These are phyloP conservation scores for Trissoscelio sp. DNA, from an alignment of 2,888 invertebrate genomes.

Conservation along the genomic window DNA sequence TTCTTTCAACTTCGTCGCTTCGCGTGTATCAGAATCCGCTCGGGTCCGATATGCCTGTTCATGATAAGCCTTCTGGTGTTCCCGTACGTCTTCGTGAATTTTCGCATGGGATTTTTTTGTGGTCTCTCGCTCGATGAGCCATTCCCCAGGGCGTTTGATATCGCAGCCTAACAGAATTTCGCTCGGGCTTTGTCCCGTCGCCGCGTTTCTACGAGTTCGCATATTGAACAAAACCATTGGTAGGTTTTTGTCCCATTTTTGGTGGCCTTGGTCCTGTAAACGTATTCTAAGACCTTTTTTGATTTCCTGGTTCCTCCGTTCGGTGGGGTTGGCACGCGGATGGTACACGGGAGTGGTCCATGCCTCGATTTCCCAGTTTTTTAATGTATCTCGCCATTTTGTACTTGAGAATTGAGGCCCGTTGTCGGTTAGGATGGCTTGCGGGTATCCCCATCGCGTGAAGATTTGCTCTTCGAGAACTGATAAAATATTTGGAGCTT, in stretches of 20 bases:
- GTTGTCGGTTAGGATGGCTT: conserved; percentile 51
- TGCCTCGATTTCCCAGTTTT: conserved; percentile 4
- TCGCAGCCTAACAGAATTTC: neutral
- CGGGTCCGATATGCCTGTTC: too few species aligned
- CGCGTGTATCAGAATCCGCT: too few species aligned
- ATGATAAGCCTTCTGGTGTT: too few species aligned
- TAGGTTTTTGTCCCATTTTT: conserved; percentile 17
- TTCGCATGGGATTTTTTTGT: neutral
- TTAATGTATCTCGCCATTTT: neutral
- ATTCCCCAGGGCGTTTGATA: conserved; percentile 35
- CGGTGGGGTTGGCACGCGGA: conserved; percentile 36
- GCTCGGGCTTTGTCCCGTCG: conserved; percentile 27
- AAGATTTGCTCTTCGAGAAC: too few species aligned
- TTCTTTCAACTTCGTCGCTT: too few species aligned
- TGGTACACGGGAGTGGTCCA: conserved; percentile 47
- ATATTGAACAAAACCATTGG: conserved; percentile 21
- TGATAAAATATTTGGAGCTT: too few species aligned
- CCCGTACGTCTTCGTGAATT: neutral
- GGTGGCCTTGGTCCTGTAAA: neutral
- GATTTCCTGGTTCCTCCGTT: conserved; percentile 29
- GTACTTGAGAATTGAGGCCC: conserved; percentile 52
- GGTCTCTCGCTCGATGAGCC: neutral
- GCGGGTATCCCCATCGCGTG: conserved; percentile 40
- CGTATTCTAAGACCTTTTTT: conserved; percentile 35
- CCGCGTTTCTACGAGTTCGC: conserved; percentile 21